Percentiles rank a stretch among this genome's conserved stretches.
phyloP scores from a whole-genome alignment of 2,113 vertebrate genomes.

The Raphicerus campestris region DNA sequence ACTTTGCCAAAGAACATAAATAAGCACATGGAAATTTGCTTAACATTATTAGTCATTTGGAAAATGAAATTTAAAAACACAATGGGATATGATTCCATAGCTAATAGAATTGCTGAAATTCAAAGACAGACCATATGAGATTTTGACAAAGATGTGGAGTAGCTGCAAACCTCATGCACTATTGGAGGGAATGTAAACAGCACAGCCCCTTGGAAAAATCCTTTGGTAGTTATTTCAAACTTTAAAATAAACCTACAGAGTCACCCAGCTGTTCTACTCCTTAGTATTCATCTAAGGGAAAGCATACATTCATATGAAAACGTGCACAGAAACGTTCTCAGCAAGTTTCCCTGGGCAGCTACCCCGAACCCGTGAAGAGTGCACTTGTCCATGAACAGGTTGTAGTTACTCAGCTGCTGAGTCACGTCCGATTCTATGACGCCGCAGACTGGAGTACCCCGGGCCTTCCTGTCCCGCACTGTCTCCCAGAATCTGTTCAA shows the following conservation, averaged over 20 bases:
- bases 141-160: neutral
- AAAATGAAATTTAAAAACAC: neutral
- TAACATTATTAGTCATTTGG: neutral
- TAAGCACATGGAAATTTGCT: neutral
- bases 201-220: neutral
- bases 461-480: neutral
- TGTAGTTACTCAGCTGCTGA: neutral
- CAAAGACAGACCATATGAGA: neutral
- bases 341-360: neutral
- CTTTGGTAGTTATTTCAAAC: neutral
- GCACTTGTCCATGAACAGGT: neutral
- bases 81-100: neutral
- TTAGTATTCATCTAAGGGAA: neutral
- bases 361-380: neutral
- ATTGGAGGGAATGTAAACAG: neutral
- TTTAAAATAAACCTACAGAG: neutral
- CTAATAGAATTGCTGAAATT: neutral
- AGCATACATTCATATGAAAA: neutral
- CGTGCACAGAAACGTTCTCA: neutral
- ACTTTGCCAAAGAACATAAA: neutral
- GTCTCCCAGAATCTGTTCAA: neutral
- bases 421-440: accelerated
- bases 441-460: neutral
- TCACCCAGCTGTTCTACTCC: neutral
- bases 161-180: neutral